phyloP scores from a whole-genome alignment of 1,140 invertebrate genomes.

The Drosophila sp. region DNA sequence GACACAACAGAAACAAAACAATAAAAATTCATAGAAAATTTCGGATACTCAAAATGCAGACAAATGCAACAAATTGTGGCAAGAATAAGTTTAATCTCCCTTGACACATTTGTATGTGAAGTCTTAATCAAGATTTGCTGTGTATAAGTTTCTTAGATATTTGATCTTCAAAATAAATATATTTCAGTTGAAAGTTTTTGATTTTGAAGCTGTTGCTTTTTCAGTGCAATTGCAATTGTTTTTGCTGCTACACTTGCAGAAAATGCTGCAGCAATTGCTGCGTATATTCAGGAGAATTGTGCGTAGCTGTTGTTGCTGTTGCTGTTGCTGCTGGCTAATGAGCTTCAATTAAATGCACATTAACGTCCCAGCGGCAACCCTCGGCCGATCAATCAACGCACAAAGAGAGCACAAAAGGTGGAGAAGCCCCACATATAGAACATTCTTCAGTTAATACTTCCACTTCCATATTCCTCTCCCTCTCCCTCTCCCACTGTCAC shows the following conservation, averaged over 20 bases:
- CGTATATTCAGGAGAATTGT: neutral
- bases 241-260: neutral
- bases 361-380: constrained; percentile 53
- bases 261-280: neutral
- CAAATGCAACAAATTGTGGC: constrained; percentile 32
- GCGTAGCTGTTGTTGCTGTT: neutral
- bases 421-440: constrained; percentile 1
- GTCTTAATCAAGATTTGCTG: no score
- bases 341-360: constrained; percentile 73
- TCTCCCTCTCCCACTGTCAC: neutral
- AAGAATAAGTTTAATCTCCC: neutral
- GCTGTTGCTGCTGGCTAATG: constrained; percentile 51
- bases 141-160: no score
- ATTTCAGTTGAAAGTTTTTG: no score
- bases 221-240: neutral
- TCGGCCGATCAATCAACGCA: constrained; percentile 67
- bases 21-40: neutral
- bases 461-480: neutral
- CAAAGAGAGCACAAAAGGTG: constrained; percentile 3
- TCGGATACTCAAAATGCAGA: constrained; percentile 1
- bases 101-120: no score
- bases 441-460: neutral
- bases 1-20: neutral
- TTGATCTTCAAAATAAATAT: no score
- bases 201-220: neutral